Base-by-base conservation (phyloP, 2,888 invertebrate genomes). In the Stenchaetothrips biformis region DNA sequence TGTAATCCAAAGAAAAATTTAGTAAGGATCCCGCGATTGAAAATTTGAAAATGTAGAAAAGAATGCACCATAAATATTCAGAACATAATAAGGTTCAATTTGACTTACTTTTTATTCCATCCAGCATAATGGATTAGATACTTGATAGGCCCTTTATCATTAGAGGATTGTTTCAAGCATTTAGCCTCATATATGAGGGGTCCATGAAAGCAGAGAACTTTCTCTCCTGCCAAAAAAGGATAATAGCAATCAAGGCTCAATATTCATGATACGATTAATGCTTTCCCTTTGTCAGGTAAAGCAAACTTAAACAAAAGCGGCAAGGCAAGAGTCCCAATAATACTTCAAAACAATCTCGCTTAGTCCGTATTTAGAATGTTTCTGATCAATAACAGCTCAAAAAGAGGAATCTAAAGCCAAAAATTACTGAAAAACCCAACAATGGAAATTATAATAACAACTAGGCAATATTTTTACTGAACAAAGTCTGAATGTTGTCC, bases 101-200 rank as follows among this genome's bases (percentile, higher is more conserved):
- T n/a, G 21, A 87, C 90, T 88, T 89, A 97, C 96, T 96, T 98
- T 89, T 98, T 98, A 86, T 97, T 98, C 98, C 98, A 98, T 2
- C 98, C 98, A 83, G 96, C 96, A 87, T 98, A 98, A 87, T 98
- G 98, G 83, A 98, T 96, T 82, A 95, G 92, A 88, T 98, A 98
- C 85, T 95, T 92, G 9, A 95, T 90, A 87, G 93, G 92, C 2
- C 78, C 81, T 25, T 82, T 81, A 47, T 16, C 79, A 8, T 81
- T 78, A 79, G 83, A 84, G 27, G 82, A 82, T 87, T 96, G 96
- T 88, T 95, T 96, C 48, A 98, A 89, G 86, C 97, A 96, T 91
- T 98, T 98, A 62, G 97, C 98, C 89, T 98, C 98, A 86, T 98
- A 98, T 83, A 98, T 94, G 48, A 98, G 89, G 4, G 97, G 97